Evolutionary conservation across 2,888 invertebrate species (phyloP).

Genomic region (Pyrgus malvae): DNA sequence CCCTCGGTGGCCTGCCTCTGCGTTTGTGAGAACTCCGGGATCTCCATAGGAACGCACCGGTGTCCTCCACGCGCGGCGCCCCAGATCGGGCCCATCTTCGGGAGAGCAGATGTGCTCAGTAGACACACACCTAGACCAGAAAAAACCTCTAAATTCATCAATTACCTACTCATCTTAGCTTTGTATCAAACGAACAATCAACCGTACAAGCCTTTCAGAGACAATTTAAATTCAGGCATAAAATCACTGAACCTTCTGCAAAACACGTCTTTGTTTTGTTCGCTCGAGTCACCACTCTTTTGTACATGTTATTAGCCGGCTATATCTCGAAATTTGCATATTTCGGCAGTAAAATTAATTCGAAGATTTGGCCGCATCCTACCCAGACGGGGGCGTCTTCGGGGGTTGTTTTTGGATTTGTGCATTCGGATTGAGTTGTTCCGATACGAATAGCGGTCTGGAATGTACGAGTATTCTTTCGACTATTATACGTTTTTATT

Average conservation of each 20-base stretch:
- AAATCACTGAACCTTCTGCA: background rate
- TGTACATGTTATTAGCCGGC: slow-evolving; percentile 81
- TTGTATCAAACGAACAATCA: too few relatives aligned
- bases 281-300: slow-evolving; percentile 78
- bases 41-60: too few relatives aligned
- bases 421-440: slow-evolving; percentile 65
- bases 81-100: too few relatives aligned
- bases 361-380: slow-evolving; percentile 81
- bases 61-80: too few relatives aligned
- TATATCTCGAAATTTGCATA: slow-evolving; percentile 81
- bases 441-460: slow-evolving; percentile 51
- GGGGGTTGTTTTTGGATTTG: slow-evolving; percentile 69
- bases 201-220: slow-evolving; percentile 1
- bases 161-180: too few relatives aligned
- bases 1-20: too few relatives aligned
- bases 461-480: slow-evolving; percentile 11
- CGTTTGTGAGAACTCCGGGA: too few relatives aligned
- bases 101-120: too few relatives aligned
- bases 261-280: slow-evolving; percentile 53
- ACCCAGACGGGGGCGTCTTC: slow-evolving; percentile 49
- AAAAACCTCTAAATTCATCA: too few relatives aligned
- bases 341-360: slow-evolving; percentile 83
- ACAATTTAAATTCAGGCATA: background rate
- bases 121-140: too few relatives aligned
- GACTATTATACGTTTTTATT: slow-evolving; percentile 6